A percentile compares a stretch with the other conserved stretches of the same genome.
Conservation (phyloP, 2,797 vertebrate genomes). For the Lemur catta region DNA sequence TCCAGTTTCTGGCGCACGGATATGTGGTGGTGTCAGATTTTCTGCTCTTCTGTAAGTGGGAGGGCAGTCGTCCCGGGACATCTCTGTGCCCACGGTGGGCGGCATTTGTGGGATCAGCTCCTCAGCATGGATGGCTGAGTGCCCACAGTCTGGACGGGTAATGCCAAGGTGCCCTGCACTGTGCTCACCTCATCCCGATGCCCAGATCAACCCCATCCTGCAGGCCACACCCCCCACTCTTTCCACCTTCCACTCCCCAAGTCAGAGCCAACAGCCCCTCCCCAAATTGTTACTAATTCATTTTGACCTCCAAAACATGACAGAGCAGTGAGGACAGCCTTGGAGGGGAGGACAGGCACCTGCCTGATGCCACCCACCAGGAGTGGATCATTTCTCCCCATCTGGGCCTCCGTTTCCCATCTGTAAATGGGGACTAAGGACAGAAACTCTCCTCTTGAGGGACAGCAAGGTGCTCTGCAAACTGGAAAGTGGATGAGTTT, state of each 20-base stretch:
- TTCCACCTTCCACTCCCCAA: too few relatives aligned
- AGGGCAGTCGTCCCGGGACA: not conserved
- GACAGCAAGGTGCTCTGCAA: not conserved
- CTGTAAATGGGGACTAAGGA: not conserved
- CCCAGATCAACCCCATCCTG: not conserved
- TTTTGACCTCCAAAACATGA: not conserved
- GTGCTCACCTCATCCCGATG: not conserved
- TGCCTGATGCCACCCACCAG: not conserved
- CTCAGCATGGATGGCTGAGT: not conserved
- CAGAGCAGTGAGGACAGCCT: not conserved
- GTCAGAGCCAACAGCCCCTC: not conserved
- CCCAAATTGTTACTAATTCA: not conserved
- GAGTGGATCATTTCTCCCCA: too few relatives aligned
- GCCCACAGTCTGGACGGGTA: not conserved
- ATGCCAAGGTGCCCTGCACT: not conserved
- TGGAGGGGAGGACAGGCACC: not conserved
- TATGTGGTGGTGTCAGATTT: not conserved
- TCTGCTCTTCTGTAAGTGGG: not conserved
- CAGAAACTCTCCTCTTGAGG: too few relatives aligned
- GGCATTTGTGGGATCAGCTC: too few relatives aligned
- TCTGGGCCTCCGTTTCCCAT: not conserved
- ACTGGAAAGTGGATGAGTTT: not conserved
- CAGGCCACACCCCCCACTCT: fast-evolving
- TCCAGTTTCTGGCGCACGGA: not conserved
- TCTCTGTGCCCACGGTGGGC: too few relatives aligned